Conservation (phyloP, 2,113 vertebrate genomes). For the Clarias macrocephalus region DNA sequence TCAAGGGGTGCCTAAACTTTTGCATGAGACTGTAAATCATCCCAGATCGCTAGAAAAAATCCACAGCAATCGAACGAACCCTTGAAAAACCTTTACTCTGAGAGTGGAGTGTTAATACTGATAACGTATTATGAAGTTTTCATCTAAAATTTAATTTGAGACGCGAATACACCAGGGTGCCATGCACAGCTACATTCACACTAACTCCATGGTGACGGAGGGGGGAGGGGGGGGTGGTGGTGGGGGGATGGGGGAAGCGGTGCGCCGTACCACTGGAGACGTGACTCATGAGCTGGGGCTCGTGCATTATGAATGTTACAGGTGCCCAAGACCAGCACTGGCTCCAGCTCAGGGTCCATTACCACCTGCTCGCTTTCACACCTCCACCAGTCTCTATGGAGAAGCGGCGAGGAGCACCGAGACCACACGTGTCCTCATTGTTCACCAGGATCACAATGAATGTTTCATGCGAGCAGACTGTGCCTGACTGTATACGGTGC, state of each 20-base stretch:
- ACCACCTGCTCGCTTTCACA: slow-evolving; percentile 43
- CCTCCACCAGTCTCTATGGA: background rate
- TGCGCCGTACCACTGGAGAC: background rate
- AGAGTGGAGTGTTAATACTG: too few relatives aligned
- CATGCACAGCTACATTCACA: too few relatives aligned
- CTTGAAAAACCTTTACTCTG: background rate
- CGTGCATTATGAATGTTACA: slow-evolving; percentile 53
- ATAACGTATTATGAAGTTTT: too few relatives aligned
- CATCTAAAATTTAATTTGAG: too few relatives aligned
- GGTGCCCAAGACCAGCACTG: background rate
- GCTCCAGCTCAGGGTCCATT: slow-evolving; percentile 13
- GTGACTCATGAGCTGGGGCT: slow-evolving; percentile 6
- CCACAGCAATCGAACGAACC: background rate
- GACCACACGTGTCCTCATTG: background rate
- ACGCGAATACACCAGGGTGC: too few relatives aligned
- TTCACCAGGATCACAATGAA: background rate
- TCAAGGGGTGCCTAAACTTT: too few relatives aligned
- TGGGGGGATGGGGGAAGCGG: too few relatives aligned
- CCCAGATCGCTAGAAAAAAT: too few relatives aligned
- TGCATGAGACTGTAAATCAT: too few relatives aligned
- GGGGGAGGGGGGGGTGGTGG: too few relatives aligned
- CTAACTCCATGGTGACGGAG: too few relatives aligned
- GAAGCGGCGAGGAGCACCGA: background rate
- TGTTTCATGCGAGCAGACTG: background rate
- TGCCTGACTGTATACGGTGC: background rate